phyloP scores from a whole-genome alignment of 2,888 invertebrate species.

The Dione juno region DNA sequence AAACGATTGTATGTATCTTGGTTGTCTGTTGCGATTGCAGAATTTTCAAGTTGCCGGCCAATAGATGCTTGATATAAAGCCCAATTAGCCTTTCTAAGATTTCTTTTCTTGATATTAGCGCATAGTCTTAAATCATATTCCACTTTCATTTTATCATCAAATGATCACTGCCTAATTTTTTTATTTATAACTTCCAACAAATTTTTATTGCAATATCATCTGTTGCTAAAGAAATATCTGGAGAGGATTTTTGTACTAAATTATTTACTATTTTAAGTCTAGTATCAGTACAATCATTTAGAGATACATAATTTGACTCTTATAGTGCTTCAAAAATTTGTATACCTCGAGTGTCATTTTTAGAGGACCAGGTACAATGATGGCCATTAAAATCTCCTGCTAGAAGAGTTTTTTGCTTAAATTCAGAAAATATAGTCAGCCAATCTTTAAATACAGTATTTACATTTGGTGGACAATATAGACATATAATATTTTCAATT shows the following conservation, averaged over 20 bases:
- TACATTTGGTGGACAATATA: conserved; percentile 28
- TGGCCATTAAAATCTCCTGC: no score
- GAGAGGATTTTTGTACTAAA: no score
- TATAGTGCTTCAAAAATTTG: no score
- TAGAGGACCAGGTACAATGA: no score
- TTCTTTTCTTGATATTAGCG: conserved; percentile 16
- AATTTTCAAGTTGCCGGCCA: background rate
- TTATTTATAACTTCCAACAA: conserved; percentile 37
- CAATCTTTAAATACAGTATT: conserved; percentile 18
- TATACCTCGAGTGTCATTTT: no score
- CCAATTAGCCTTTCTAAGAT: conserved; percentile 34
- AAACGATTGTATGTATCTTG: background rate
- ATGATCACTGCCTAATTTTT: conserved; percentile 36
- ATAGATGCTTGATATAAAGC: background rate
- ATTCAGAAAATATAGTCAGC: conserved; percentile 25
- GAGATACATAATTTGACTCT: no score
- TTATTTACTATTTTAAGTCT: no score
- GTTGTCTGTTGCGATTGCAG: background rate
- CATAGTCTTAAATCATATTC: no score
- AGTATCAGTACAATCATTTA: no score
- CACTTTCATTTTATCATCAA: conserved; percentile 28
- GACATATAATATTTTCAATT: conserved; percentile 23
- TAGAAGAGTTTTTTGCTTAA: conserved; percentile 11
- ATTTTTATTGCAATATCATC: conserved; percentile 36
- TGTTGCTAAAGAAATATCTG: conserved; percentile 35